Percentiles rank a stretch among this genome's conserved stretches.
Evolutionary conservation across 1,140 invertebrate genomes (phyloP).

Genomic region (Cephus cinctus): DNA sequence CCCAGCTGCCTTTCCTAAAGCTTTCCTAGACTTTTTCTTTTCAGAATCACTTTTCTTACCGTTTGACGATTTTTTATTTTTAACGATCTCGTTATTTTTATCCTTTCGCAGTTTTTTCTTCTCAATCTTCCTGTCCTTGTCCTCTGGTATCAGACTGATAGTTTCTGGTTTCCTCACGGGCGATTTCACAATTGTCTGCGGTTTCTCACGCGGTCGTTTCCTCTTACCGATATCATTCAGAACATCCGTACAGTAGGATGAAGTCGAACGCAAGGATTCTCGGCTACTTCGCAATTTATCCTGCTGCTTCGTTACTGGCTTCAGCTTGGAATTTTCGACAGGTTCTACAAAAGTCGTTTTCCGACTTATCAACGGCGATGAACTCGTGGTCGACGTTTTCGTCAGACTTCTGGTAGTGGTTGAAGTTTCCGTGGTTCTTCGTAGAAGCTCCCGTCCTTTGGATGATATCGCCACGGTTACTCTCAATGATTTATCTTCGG

Average conservation of each 20-base stretch:
- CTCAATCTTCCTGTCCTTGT: slow-evolving; percentile 33
- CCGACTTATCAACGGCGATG: slow-evolving; percentile 2
- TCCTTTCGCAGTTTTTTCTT: slow-evolving; percentile 34
- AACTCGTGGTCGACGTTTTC: slow-evolving; percentile 36
- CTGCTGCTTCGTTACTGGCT: not conserved
- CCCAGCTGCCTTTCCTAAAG: slow-evolving; percentile 21
- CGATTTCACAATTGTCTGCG: slow-evolving; percentile 27
- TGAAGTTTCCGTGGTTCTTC: slow-evolving; percentile 29
- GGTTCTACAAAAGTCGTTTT: slow-evolving; percentile 4
- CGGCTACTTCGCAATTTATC: not conserved
- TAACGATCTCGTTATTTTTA: slow-evolving; percentile 20
- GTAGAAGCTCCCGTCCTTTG: slow-evolving; percentile 51
- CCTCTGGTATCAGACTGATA: slow-evolving; percentile 21
- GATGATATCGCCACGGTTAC: slow-evolving; percentile 52
- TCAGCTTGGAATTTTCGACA: not conserved
- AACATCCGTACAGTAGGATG: not conserved
- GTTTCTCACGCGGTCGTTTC: slow-evolving; percentile 31
- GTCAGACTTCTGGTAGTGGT: slow-evolving; percentile 25
- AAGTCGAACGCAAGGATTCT: not conserved
- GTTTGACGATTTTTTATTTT: slow-evolving; percentile 17
- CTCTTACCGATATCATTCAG: slow-evolving; percentile 18
- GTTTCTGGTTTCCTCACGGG: slow-evolving; percentile 31
- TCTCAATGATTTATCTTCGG: slow-evolving; percentile 52
- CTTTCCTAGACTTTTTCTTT: slow-evolving; percentile 32
- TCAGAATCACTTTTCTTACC: slow-evolving; percentile 21